phyloP scores from a whole-genome alignment of 1,140 invertebrate genomes.

The Yoshiicerus persimilis region DNA sequence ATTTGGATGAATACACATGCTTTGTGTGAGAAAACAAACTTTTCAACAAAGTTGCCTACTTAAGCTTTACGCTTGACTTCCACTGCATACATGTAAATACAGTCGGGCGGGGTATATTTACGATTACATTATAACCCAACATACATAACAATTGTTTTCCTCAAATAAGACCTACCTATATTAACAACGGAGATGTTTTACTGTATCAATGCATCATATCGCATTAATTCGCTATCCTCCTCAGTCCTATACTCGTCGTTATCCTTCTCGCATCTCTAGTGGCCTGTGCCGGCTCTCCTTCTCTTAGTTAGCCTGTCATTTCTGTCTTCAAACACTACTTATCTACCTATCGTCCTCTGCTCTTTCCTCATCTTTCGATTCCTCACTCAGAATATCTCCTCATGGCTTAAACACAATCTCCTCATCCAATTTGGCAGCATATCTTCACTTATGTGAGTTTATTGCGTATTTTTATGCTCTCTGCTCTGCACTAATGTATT shows the following conservation, averaged over 20 bases:
- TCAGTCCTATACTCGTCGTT: too few relatives aligned
- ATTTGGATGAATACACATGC: neutral
- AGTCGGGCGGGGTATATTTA: neutral
- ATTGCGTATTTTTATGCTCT: too few relatives aligned
- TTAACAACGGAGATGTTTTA: neutral
- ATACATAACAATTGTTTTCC: neutral
- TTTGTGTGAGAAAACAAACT: constrained; percentile 39
- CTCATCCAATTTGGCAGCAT: neutral
- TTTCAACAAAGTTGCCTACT: constrained; percentile 31
- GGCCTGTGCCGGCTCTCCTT: neutral
- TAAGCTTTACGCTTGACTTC: neutral
- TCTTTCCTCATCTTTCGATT: too few relatives aligned
- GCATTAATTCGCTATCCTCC: neutral
- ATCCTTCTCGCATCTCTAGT: neutral
- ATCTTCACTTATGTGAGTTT: too few relatives aligned
- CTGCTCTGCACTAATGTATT: too few relatives aligned
- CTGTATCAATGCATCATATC: neutral
- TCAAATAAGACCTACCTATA: neutral
- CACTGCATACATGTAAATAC: neutral
- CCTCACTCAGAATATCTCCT: neutral
- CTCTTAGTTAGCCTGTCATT: neutral
- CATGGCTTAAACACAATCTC: neutral
- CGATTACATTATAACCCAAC: neutral
- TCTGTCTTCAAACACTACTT: neutral
- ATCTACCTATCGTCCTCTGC: neutral